phyloP scores from a whole-genome alignment of 2,888 invertebrate species.

The Eurytoma californica region DNA sequence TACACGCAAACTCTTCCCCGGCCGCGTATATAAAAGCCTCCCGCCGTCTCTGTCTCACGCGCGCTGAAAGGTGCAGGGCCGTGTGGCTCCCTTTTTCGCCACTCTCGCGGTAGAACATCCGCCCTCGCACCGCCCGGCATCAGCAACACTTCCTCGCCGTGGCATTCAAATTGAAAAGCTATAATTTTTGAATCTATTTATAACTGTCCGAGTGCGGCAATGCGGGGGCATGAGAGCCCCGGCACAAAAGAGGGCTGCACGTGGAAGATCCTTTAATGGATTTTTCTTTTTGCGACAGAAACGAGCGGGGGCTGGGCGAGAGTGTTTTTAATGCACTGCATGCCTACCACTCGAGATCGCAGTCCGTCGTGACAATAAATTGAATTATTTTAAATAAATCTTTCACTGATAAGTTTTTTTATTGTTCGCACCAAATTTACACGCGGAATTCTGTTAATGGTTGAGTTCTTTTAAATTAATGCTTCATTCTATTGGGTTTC shows the following conservation, averaged over 20 bases:
- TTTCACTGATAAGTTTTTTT: background rate
- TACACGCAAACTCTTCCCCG: constrained; percentile 56
- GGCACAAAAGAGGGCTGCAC: constrained; percentile 49
- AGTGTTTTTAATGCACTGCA: constrained; percentile 38
- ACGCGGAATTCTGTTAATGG: background rate
- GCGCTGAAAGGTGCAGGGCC: background rate
- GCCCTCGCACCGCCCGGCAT: constrained; percentile 53
- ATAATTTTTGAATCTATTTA: constrained; percentile 71
- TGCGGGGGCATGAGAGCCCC: background rate
- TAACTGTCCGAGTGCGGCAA: constrained; percentile 61
- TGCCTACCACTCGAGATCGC: constrained; percentile 18
- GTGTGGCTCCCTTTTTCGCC: constrained; percentile 27
- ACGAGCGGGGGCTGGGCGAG: background rate
- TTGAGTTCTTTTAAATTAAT: background rate
- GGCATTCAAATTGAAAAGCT: constrained; percentile 67
- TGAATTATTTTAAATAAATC: constrained; percentile 40
- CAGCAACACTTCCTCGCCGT: constrained; percentile 33
- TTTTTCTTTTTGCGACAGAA: constrained; percentile 42
- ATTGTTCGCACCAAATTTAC: too few relatives aligned
- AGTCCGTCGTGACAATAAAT: constrained; percentile 32
- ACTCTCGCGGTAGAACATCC: constrained; percentile 42
- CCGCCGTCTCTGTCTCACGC: constrained; percentile 22
- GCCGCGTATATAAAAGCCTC: constrained; percentile 57
- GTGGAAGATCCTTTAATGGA: constrained; percentile 54
- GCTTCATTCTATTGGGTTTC: too few relatives aligned